These are phyloP conservation scores for Heliconius charithonia DNA, from an alignment of 2,888 invertebrate genomes.

Conservation along the genomic window DNA sequence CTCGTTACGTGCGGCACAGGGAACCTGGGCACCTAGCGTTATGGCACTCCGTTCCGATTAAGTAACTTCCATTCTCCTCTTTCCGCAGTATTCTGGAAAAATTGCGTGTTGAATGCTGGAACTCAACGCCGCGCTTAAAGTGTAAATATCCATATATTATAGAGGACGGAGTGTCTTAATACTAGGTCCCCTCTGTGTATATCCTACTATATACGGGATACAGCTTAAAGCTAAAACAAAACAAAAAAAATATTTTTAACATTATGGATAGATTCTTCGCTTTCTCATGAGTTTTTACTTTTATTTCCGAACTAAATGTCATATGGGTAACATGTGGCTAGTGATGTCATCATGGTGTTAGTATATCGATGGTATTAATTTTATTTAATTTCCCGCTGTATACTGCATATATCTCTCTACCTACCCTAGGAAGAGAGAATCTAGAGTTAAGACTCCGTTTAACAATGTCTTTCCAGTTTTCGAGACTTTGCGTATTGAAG, in stretches of 20 bases:
- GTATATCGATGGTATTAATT: slow-evolving; percentile 40
- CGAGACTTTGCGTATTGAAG: too few species aligned
- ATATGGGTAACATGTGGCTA: slow-evolving; percentile 58
- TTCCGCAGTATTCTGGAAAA: too few species aligned
- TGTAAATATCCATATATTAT: too few species aligned
- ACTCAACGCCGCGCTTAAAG: not conserved
- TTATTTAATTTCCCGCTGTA: not conserved
- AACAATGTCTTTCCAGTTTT: too few species aligned
- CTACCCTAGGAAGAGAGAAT: not conserved
- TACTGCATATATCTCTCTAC: too few species aligned
- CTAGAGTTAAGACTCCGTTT: not conserved
- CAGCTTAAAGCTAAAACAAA: not conserved
- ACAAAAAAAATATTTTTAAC: not conserved
- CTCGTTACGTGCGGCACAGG: too few species aligned
- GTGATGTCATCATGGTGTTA: slow-evolving; percentile 52
- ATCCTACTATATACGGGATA: not conserved
- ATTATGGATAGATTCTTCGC: slow-evolving; percentile 46
- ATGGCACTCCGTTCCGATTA: too few species aligned
- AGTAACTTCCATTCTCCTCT: too few species aligned
- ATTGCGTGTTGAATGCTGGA: not conserved
- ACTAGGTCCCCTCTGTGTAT: not conserved
- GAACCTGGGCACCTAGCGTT: too few species aligned
- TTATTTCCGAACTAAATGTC: slow-evolving; percentile 52
- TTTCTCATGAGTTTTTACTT: slow-evolving; percentile 67
- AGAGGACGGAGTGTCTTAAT: not conserved